phyloP scores from a whole-genome alignment of 1,140 invertebrate species.

The Anastrepha ludens region DNA sequence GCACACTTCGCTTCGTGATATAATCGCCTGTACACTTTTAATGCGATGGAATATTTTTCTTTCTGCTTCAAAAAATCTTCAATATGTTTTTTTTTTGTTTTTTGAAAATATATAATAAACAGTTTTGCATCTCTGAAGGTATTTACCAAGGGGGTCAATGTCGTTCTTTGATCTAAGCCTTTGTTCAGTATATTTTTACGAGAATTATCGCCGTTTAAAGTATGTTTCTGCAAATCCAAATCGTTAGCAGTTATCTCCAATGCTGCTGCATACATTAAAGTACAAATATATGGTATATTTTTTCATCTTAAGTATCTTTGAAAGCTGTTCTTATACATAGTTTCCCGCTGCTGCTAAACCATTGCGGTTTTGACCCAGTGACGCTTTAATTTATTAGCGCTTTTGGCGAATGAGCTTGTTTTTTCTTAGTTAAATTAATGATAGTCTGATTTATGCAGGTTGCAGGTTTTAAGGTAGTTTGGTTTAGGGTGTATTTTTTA shows the following conservation, averaged over 20 bases:
- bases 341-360: neutral
- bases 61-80: neutral
- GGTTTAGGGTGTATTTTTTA: no score
- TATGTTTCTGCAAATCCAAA: no score
- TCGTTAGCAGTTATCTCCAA: no score
- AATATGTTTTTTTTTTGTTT: neutral
- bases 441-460: no score
- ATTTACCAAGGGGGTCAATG: slow-evolving; percentile 6
- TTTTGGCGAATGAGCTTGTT: neutral
- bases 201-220: neutral
- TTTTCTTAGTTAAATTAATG: neutral
- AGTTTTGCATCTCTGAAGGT: slow-evolving; percentile 39
- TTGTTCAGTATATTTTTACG: neutral
- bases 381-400: neutral
- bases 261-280: no score
- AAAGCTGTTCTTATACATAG: no score
- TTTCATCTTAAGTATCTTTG: no score
- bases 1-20: slow-evolving; percentile 7
- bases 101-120: slow-evolving; percentile 6
- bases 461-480: no score
- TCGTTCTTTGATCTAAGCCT: slow-evolving; percentile 7
- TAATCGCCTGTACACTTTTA: neutral
- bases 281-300: no score
- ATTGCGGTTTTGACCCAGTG: slow-evolving; percentile 23
- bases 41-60: neutral